Evolutionary conservation across 2,113 vertebrate species (phyloP).

Genomic region (Chauna torquata): DNA sequence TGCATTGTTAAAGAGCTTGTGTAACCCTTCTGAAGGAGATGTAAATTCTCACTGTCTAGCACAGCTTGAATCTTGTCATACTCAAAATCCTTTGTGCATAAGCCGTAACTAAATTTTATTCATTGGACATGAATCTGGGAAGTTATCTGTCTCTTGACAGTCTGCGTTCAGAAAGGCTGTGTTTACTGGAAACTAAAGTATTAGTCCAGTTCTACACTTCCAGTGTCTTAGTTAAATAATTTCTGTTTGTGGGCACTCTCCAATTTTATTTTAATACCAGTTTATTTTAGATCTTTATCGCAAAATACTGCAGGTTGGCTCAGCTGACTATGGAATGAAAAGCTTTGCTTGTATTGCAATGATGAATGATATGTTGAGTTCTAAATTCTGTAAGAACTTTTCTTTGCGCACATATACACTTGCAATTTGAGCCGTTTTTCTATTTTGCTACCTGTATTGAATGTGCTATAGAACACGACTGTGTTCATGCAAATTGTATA

Average conservation of each 20-base stretch:
- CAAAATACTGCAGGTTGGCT: neutral
- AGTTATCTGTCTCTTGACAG: neutral
- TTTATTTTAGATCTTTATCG: neutral
- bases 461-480: neutral
- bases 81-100: neutral
- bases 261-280: neutral
- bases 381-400: neutral
- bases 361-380: neutral
- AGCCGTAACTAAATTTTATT: neutral
- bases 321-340: neutral
- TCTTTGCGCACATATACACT: rapidly evolving
- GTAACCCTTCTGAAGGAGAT: neutral
- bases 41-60: neutral
- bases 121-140: neutral
- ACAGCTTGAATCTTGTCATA: neutral
- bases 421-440: neutral
- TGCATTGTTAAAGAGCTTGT: neutral
- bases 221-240: neutral
- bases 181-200: neutral
- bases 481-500: neutral
- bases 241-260: neutral
- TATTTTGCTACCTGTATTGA: neutral
- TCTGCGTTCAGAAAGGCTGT: neutral
- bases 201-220: neutral
- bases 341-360: neutral